These are phyloP conservation scores for Labrus mixtus DNA, from an alignment of 2,113 vertebrate species.

Conservation along the genomic window DNA sequence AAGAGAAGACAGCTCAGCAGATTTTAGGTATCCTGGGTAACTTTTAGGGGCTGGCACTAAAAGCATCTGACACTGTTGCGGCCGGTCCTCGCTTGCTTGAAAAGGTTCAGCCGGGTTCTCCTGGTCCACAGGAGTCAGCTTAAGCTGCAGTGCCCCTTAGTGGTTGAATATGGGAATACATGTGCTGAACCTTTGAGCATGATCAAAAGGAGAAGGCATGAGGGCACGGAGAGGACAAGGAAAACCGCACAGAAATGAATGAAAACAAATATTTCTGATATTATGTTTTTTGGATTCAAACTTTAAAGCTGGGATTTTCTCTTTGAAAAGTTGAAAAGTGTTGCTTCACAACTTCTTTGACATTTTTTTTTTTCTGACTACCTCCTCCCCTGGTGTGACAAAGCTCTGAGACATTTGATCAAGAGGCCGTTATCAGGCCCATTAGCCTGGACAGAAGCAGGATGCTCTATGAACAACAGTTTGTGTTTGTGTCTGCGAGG, in stretches of 20 bases:
- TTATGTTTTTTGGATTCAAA: background rate
- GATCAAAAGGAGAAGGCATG: background rate
- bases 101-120: constrained; percentile 59
- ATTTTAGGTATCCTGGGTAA: constrained; percentile 74
- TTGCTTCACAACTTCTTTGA: background rate
- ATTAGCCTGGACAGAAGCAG: constrained; percentile 13
- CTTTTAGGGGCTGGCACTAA: constrained; percentile 70
- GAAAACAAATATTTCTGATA: background rate
- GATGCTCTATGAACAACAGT: constrained; percentile 18
- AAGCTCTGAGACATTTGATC: background rate
- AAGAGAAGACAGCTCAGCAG: constrained; percentile 79
- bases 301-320: background rate
- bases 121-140: constrained; percentile 24
- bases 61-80: constrained; percentile 55
- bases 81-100: constrained; percentile 7
- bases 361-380: background rate
- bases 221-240: constrained; percentile 14
- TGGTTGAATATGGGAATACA: constrained; percentile 39
- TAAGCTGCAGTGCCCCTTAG: constrained; percentile 74
- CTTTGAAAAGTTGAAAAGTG: background rate
- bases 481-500: constrained; percentile 1
- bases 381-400: background rate
- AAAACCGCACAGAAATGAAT: background rate
- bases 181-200: background rate
- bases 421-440: constrained; percentile 15